phyloP scores from a whole-genome alignment of 2,797 vertebrate species.

The Chelonia mydas region DNA sequence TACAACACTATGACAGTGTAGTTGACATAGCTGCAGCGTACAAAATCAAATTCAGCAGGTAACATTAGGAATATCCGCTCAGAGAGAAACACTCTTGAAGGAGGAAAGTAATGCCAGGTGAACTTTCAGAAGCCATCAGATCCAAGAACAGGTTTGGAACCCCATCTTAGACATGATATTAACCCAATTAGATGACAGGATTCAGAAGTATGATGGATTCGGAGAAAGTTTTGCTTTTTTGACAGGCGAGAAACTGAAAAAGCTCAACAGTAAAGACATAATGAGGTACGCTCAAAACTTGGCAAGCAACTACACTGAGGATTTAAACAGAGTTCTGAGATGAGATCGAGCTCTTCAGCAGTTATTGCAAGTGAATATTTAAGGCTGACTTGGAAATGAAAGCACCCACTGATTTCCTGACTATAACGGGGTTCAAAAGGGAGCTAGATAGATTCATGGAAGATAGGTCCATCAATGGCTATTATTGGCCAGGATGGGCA shows the following conservation, averaged over 20 bases:
- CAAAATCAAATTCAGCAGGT: background rate
- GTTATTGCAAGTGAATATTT: background rate
- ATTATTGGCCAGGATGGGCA: too few species aligned
- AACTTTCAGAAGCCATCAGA: too few species aligned
- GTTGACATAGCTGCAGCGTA: background rate
- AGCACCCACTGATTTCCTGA: background rate
- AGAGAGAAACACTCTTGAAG: too few species aligned
- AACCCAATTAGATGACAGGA: too few species aligned
- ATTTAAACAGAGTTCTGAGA: background rate
- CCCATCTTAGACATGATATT: too few species aligned
- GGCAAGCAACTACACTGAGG: background rate
- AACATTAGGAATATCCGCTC: background rate
- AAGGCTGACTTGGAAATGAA: background rate
- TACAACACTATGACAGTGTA: background rate
- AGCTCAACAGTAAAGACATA: background rate
- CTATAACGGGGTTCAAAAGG: too few species aligned
- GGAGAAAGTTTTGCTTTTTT: background rate
- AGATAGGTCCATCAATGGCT: too few species aligned
- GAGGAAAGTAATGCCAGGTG: too few species aligned
- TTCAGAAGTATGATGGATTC: background rate
- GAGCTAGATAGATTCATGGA: too few species aligned
- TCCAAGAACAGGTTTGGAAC: too few species aligned
- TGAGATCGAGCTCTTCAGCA: too few species aligned
- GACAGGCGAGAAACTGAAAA: background rate
- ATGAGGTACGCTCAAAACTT: background rate